A percentile compares a stretch with the other conserved stretches of the same genome.
phyloP scores from a whole-genome alignment of 1,140 invertebrate genomes.

The Calephelis virginiensis region DNA sequence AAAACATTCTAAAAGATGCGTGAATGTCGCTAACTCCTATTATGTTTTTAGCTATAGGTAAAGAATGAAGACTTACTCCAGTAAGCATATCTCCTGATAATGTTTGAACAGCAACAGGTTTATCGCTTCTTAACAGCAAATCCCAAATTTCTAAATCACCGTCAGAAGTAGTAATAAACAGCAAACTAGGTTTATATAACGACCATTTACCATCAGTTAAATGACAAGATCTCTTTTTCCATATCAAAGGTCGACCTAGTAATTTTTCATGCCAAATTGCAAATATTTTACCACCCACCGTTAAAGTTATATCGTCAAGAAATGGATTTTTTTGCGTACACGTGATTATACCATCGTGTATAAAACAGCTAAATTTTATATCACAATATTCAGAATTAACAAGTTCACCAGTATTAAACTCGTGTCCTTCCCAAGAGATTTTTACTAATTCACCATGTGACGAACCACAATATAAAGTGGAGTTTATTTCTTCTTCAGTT shows the following conservation, averaged over 20 bases:
- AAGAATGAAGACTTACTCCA: constrained; percentile 75
- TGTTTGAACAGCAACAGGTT: constrained; percentile 64
- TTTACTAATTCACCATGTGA: constrained; percentile 77
- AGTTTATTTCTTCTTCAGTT: constrained; percentile 61
- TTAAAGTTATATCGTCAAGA: constrained; percentile 75
- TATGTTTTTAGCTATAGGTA: constrained; percentile 73
- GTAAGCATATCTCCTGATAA: constrained; percentile 71
- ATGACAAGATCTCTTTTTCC: constrained; percentile 62
- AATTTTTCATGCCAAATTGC: constrained; percentile 67
- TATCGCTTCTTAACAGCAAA: constrained; percentile 63
- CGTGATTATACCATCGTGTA: constrained; percentile 84
- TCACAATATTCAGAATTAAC: constrained; percentile 78
- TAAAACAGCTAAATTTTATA: constrained; percentile 68
- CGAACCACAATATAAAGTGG: constrained; percentile 60
- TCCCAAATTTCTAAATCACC: constrained; percentile 70
- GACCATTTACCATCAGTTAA: constrained; percentile 67
- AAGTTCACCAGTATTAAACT: constrained; percentile 79
- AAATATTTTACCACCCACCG: constrained; percentile 71
- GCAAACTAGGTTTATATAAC: constrained; percentile 64
- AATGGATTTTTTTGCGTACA: constrained; percentile 79
- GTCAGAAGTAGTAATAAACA: constrained; percentile 63
- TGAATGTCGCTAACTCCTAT: constrained; percentile 80
- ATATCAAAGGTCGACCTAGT: constrained; percentile 50
- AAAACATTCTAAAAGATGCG: constrained; percentile 81
- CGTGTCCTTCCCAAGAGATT: constrained; percentile 81